Evolutionary conservation across 2,113 vertebrate genomes (phyloP), one percentile per base, ranked within the genome.

Genomic region (Phyllostomus discolor): DNA sequence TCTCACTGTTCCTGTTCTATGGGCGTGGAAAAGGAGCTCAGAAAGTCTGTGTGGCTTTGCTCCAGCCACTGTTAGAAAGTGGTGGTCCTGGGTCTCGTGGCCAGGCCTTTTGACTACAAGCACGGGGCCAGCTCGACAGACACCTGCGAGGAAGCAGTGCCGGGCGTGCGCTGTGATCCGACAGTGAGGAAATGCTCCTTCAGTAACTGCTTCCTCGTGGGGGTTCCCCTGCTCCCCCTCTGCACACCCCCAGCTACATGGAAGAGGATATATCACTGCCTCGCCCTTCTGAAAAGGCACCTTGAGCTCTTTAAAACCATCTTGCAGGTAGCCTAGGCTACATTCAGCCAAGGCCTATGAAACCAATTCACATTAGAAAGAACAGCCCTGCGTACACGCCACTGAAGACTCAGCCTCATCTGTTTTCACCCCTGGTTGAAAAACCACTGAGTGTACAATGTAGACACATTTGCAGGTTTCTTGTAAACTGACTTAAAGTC

Each of bases 111-210:
- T 50, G 22, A 48, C 72, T 59, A 20, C 41, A 43, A 41, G 69
- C 11, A 14, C 16, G 19, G 31, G 31, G 17, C 19, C 52, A 62
- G 48, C 9, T 41, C 4, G 22, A 31, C 20, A 28, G 70, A 48
- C 1, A 14, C 54, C 35, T 7, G 7, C 0, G 28, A 86, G 43
- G 35, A 83, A 87, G 48, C 5, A 46, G 38, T 1, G 4, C 33
- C 7, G 24, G 54, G 43, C 0, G 0, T 4, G 20, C 0, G 0
- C 7, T 1, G 5, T n/a, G 33, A 62, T 1, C 20, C 4, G 1
- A 5, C n/a, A 24, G n/a, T 9, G 24, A 38, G 38, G 81, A 92
- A 70, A 38, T 0, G 4, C 0, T 50, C 57, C 19, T 52, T 4
- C 22, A 31, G 46, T 1, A n/a, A 38, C 5, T 16, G 9, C 48